Base-by-base conservation (phyloP, 1,140 invertebrate genomes). In the Drosophila lacertosa region DNA sequence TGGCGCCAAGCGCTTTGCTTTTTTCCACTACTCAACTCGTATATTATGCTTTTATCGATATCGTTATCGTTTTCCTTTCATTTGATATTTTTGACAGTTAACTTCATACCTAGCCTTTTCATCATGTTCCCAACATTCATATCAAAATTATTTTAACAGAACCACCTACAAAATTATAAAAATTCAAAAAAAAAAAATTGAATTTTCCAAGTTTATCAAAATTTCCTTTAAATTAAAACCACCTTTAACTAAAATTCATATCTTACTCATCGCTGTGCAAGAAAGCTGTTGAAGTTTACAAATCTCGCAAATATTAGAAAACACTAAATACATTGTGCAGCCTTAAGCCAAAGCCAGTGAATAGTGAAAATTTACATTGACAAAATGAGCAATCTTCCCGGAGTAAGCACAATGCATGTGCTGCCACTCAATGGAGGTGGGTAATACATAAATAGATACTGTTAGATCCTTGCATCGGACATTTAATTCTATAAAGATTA, bases 131-230 rank as follows among this genome's bases (percentile, higher is more conserved):
- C 55, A 60, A 6, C 16, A 26, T 11, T 47, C 4, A 48, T 2
- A 39, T 22, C 15, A 13, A 48, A 48, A 26, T 48, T 48, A 48
- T 60, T 48, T 39, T n/a, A 60, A n/a, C 32, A 35, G 10, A 13
- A 33, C 9, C 13, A 35, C 33, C 20, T 13, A 39, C 57, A 9
- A 60, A 60, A 60, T 59, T 59, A 29, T 29, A 26, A 0, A 29
- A 4, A 44, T 3, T 24, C 5, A n/a, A 15, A 22, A 59, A 15
- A 60, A 15, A 22, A 59, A 15, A 60, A 10, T 59, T 39, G 3
- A 15, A 16, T 47, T n/a, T 16, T 5, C 1, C n/a, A 9, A n/a
- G 15, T 13, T 16, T 15, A 29, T 47, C n/a, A 15, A 47, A 47
- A 29, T 47, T 15, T 32, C 2, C 9, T 10, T n/a, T n/a, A n/a